Percentiles rank a stretch among this genome's conserved stretches.
phyloP scores from a whole-genome alignment of 2,797 vertebrate species.

The Lateolabrax maculatus region DNA sequence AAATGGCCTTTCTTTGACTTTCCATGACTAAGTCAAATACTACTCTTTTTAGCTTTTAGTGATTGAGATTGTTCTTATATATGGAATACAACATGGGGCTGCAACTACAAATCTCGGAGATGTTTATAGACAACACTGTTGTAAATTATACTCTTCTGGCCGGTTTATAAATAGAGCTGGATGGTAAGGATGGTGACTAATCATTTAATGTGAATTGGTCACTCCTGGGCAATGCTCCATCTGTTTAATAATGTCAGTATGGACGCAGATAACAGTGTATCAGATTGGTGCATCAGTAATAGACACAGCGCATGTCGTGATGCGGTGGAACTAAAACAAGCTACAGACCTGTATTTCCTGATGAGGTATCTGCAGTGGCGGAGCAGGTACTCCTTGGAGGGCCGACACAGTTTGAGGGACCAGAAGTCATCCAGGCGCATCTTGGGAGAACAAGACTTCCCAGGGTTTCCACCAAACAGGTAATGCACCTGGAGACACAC shows the following conservation, averaged over 20 bases:
- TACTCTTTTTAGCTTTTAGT: too few species aligned
- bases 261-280: background rate
- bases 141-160: background rate
- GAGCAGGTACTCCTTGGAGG: slow-evolving; percentile 97
- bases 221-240: background rate
- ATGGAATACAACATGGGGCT: too few species aligned
- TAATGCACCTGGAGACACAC: slow-evolving; percentile 93
- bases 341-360: slow-evolving; percentile 94
- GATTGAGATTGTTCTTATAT: background rate
- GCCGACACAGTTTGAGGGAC: slow-evolving; percentile 98
- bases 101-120: background rate
- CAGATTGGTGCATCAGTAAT: background rate
- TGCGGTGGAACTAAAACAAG: background rate
- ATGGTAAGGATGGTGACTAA: background rate
- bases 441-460: slow-evolving; percentile 98
- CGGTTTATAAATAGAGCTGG: background rate
- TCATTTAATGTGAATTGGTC: background rate
- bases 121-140: background rate
- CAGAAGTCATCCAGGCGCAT: slow-evolving; percentile 99
- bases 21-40: background rate
- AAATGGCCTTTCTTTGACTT: background rate
- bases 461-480: slow-evolving; percentile 98
- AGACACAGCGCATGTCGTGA: background rate
- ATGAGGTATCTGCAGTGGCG: slow-evolving; percentile 99
- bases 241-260: background rate